Base-by-base conservation (phyloP, 2,888 invertebrate genomes). In the Deroplatys truncata region DNA sequence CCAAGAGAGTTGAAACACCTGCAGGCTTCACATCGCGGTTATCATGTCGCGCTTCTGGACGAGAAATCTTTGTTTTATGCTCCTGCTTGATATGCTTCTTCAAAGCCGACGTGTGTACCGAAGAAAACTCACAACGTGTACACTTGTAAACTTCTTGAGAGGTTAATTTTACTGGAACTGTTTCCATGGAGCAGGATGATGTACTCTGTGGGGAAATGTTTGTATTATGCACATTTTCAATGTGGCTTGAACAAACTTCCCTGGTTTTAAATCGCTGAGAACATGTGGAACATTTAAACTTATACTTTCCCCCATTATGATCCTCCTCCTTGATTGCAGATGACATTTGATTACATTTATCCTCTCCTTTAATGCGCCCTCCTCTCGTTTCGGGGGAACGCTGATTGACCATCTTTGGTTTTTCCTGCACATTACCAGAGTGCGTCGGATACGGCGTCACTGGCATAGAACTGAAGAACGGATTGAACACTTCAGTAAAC, bases 1-100 rank as follows among this genome's bases (percentile, higher is more conserved):
- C 90, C 49, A 84, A 85, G n/a, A 86, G 89, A 29, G 83, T 43
- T 88, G 89, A 89, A 10, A 86, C n/a, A 56, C 90, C 91, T 25
- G n/a, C 86, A 28, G 86, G 35, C 20, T 88, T 89, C 13, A 85
- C 84, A 49, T 88, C 56, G 56, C 56, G 56, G 15, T 72, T 72
- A 72, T 72, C 89, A 84, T 88, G 83, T 10, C 84, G 56, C 25
- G 28, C 82, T 82, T 91, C 91, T 20, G 84, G 72, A 31, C 88
- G 90, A 83, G 92, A 92, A 15, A 89, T 91, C 28, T 89, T 88
- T 82, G 92, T 91, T 89, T 93, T 93, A 92, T 94, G 94, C 91
- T 94, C 94, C 91, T 94, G 94, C 88, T 93, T 93, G 90, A 94
- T 93, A 92, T 94, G 94, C 90, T 94, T 93, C 91, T 94, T 92